Evolutionary conservation across 1,140 invertebrate species (phyloP), one percentile per base, ranked within the genome.

Genomic region (Rhysida immarginata): DNA sequence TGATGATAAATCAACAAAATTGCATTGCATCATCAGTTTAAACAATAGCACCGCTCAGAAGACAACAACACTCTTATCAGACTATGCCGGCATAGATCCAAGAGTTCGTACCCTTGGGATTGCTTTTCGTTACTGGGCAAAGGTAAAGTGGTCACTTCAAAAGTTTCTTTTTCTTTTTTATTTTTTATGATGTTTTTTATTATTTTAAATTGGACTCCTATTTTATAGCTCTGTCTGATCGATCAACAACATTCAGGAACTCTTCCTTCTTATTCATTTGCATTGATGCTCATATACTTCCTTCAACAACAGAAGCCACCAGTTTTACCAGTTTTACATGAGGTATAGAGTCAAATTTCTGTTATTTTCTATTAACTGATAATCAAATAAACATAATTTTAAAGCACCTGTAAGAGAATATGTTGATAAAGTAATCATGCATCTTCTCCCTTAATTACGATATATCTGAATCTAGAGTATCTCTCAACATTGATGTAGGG

Each of bases 271-370:
- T 67, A 70, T 57, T 61, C 62, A 27, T 65, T 63, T 43, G 44
- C 25, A 14, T 46, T 73, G 49, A 67, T 73, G 67, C 58, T 64
- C 5, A 62, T 73, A 5, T 70, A 64, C 53, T 73, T 62, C 58
- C 59, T 72, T 8, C 70, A 71, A 60, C 64, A 65, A 48, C 49
- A 54, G n/a, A 56, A 57, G 2, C 64, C 64, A 8, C 68, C 68
- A 27, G 63, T 72, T 1, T 53, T 71, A 25, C 69, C 68, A 26
- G 60, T 66, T 21, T 57, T 70, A 3, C 63, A 67, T 56, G 62
- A 67, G 57, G 60, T 54, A 54, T 24, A 20, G 5, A 35, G 16
- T 16, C 29, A 24, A 51, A 25, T 55, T 43, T 50, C n/a, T n/a
- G n/a, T n/a, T n/a, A n/a, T n/a, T n/a, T n/a, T n/a, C n/a, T n/a